Base-by-base conservation (phyloP, 1,140 invertebrate species). In the Pseudoatta argentina region DNA sequence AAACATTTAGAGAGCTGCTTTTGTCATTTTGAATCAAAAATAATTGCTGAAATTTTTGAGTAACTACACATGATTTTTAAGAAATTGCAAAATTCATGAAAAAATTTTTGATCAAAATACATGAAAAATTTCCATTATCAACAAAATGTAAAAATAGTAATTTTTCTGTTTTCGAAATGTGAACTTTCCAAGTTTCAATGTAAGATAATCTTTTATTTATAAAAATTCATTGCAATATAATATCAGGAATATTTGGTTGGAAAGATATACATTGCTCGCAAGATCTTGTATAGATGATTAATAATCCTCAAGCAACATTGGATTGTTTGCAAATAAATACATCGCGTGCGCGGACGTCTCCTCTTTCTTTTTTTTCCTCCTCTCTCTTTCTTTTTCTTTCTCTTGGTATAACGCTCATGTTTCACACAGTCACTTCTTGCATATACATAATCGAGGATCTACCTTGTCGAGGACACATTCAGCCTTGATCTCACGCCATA, bases 401-500 rank as follows among this genome's bases (percentile, higher is more conserved):
- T 77, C 57, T 76, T 18, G 6, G 55, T 61, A 18, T 59, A 75
- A 66, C 18, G n/a, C 21, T 66, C 39, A 61, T 51, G 24, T 16
- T 59, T 72, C 39, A 48, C 57, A 48, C 75, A 48, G 18, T 5
- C 48, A 55, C 48, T 69, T 81, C 30, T 71, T 71, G 14, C 18
- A 18, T 27, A 39, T 16, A 57, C 53, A 57, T 66, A 79, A 66
- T 44, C 34, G 78, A 57, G 21, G 12, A 55, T 81, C 77, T 69
- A 66, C 34, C 66, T 59, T 72, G n/a, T 39, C 18, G 66, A 72
- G 57, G 55, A 88, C 89, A 88, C 87, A 89, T 88, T 82, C 87
- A 91, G 85, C 85, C 86, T 86, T 91, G 90, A 91, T 91, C 90
- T 87, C 78, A 55, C 86, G 53, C 57, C 5, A 30, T 48, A 57